phyloP scores from a whole-genome alignment of 2,797 vertebrate genomes.

The Cryptoblepharus egeriae region DNA sequence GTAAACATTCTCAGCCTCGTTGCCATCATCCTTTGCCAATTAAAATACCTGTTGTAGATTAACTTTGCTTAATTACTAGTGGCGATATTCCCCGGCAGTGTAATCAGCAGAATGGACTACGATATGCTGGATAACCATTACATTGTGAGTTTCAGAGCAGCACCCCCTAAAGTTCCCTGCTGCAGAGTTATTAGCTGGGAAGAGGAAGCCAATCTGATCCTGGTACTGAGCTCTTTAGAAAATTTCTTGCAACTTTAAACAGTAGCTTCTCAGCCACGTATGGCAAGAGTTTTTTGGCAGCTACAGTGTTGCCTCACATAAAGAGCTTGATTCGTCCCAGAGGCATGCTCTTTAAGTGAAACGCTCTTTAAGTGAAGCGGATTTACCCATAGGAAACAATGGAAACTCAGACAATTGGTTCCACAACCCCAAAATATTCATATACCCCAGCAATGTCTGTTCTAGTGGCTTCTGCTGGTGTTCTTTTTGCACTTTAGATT shows the following conservation, averaged over 20 bases:
- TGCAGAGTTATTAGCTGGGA: background rate
- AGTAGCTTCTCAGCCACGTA: background rate
- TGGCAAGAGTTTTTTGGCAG: background rate
- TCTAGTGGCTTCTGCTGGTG: no score
- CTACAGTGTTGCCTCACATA: no score
- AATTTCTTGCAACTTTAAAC: background rate
- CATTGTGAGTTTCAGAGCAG: background rate
- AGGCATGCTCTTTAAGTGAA: no score
- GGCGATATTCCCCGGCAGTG: slow-evolving; percentile 11
- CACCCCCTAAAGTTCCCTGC: background rate
- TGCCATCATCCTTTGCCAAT: slow-evolving; percentile 29
- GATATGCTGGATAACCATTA: slow-evolving; percentile 12
- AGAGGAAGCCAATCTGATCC: background rate
- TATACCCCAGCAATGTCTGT: no score
- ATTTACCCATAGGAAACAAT: no score
- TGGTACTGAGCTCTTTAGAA: background rate
- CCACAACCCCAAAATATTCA: no score
- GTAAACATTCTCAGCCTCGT: slow-evolving; percentile 37
- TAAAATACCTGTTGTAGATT: slow-evolving; percentile 43
- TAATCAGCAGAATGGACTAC: slow-evolving; percentile 20
- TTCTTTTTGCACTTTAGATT: no score
- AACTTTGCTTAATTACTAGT: slow-evolving; percentile 27
- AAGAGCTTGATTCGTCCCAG: no score
- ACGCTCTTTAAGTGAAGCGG: no score
- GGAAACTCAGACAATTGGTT: no score